Base-by-base conservation (phyloP, 2,797 vertebrate species). In the Typhlichthys eigenmanni region DNA sequence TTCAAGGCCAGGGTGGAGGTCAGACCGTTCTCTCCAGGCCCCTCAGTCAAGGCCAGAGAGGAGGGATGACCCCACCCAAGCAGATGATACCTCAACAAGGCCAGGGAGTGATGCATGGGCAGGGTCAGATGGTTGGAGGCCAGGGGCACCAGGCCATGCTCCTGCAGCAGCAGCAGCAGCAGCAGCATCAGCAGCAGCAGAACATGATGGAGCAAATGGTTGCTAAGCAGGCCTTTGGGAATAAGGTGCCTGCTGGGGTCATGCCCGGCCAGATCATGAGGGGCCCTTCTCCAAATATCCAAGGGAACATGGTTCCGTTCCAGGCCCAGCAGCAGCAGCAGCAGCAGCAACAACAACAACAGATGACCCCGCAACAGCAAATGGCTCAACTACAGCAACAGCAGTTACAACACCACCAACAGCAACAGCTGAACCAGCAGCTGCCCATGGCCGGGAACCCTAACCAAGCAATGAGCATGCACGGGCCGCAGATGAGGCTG, bases 151-250 rank as follows among this genome's bases (percentile, higher is more conserved):
- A 96, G 89, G 93, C 95, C 84, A 92, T 98, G 91, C 87, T 98
- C 82, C 83, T 99, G 13, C 95, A 94, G 49, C 93, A 93, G 73
- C 93, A 92, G 53, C 89, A 83, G 1, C 75, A 77, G 2, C 94
- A 96, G 59, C 86, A 87, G 1, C 95, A 89, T 1, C 87, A 87
- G 0, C 85, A 95, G 56, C 92, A 94, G 16, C 95, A 95, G 75
- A 92, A 94, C 0, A 93, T 97, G 91, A 97, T 98, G 94, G 97
- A 98, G 61, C 97, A 99, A 89, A 96, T 99, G 91, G 96, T 98
- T 91, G 95, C 92, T 84, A 95, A 91, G 81, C 96, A 95, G 70
- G 86, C 93, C 24, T 99, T 98, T 88, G 94, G 80, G 60, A 82
- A 92, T 71, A 98, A 95, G 82, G 95, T 92, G 86, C 95, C 95